Evolutionary conservation across 2,797 vertebrate genomes (phyloP).

Genomic region (Zonotrichia albicollis): DNA sequence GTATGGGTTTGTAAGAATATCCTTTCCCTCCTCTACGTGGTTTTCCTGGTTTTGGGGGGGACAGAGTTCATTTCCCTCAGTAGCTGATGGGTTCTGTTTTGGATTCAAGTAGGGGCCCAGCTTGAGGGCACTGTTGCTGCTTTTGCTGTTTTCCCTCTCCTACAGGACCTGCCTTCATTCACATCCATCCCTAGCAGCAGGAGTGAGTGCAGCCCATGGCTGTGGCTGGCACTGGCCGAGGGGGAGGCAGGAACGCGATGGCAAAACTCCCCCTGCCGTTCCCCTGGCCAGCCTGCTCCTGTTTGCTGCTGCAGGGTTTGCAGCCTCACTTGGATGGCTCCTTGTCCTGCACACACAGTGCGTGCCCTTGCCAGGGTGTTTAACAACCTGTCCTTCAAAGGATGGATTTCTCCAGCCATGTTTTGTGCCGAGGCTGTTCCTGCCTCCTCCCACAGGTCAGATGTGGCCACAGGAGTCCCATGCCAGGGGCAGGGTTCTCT

Average conservation of each 20-base stretch:
- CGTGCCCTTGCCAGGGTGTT: neutral
- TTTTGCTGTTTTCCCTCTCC: neutral
- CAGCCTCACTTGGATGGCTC: neutral
- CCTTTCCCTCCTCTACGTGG: neutral
- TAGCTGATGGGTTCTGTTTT: neutral
- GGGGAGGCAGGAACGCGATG: fast-evolving
- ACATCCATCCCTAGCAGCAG: neutral
- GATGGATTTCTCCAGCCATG: neutral
- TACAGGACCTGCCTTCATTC: neutral
- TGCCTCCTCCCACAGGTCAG: neutral
- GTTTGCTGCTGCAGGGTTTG: neutral
- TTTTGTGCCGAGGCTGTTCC: fast-evolving
- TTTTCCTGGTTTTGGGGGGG: neutral
- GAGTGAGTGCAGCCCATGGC: fast-evolving
- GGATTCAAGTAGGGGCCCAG: neutral
- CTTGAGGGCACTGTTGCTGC: neutral
- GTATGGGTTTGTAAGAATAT: neutral
- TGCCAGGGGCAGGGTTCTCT: neutral
- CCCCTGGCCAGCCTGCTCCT: neutral
- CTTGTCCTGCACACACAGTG: neutral
- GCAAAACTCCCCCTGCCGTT: neutral
- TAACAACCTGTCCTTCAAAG: neutral
- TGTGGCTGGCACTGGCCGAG: neutral
- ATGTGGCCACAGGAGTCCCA: fast-evolving
- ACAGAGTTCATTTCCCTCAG: neutral